Evolutionary conservation across 2,113 vertebrate species (phyloP).

Genomic region (Psephotus haematonotus): DNA sequence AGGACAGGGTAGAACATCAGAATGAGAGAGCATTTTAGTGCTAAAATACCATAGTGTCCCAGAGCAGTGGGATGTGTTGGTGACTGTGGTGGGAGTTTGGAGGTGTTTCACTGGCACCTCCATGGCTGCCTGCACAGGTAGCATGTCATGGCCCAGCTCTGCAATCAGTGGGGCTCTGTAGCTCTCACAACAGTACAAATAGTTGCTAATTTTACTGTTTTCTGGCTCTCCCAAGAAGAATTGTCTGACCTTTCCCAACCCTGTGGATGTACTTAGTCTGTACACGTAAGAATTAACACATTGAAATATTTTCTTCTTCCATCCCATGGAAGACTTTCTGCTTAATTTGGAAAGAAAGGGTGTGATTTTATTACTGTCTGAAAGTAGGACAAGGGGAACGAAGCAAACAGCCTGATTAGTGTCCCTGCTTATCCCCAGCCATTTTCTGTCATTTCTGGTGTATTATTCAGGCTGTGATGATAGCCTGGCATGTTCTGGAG

Average conservation of each 20-base stretch:
- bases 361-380: conserved; percentile 8
- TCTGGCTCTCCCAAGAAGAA: background rate
- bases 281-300: background rate
- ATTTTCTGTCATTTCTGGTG: conserved; percentile 28
- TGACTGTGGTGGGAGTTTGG: background rate
- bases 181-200: background rate
- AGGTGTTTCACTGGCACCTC: background rate
- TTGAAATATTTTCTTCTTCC: background rate
- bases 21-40: background rate
- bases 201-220: background rate
- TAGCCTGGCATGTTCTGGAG: conserved; percentile 32
- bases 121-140: background rate
- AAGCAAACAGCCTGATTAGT: background rate
- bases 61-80: background rate
- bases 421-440: conserved; percentile 25
- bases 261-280: background rate
- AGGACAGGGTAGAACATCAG: background rate
- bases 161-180: background rate
- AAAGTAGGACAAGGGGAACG: background rate
- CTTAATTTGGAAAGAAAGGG: conserved; percentile 1
- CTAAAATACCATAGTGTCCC: background rate
- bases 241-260: background rate
- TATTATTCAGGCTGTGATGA: conserved; percentile 17
- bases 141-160: background rate
- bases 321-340: background rate